Evolutionary conservation across 2,888 invertebrate species (phyloP).

Genomic region (Acanthosepion lycidas): DNA sequence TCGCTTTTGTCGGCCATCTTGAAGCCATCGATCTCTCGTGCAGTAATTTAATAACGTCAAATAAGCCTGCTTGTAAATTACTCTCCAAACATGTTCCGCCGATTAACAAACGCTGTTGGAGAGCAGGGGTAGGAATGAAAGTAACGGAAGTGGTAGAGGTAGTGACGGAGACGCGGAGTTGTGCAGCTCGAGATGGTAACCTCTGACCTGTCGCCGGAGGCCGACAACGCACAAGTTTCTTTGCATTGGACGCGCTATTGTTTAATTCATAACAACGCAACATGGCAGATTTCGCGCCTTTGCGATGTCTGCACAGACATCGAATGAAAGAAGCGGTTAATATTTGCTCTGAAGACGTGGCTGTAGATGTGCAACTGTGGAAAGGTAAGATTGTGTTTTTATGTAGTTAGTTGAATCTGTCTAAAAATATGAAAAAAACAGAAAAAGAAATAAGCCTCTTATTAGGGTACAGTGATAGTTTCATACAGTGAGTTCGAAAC

Average conservation of each 20-base stretch:
- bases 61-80: conserved; percentile 33
- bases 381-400: neutral
- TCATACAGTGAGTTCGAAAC: too few relatives aligned
- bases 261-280: conserved; percentile 33
- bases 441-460: too few relatives aligned
- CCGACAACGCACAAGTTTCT: conserved; percentile 33
- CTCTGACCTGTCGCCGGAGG: conserved; percentile 14
- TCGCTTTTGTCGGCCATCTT: neutral
- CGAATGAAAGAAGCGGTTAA: neutral
- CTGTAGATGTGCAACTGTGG: neutral
- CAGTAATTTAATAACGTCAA: conserved; percentile 22
- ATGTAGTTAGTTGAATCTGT: too few relatives aligned
- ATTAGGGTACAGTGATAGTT: too few relatives aligned
- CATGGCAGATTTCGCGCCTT: neutral
- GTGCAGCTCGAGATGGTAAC: conserved; percentile 11
- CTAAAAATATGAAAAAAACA: neutral
- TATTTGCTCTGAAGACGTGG: neutral
- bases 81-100: conserved; percentile 12
- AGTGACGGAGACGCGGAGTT: neutral
- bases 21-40: conserved; percentile 22
- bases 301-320: neutral
- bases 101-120: neutral
- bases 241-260: conserved; percentile 4
- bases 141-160: neutral
- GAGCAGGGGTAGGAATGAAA: neutral